Evolutionary conservation across 2,888 invertebrate genomes (phyloP).

Genomic region (Oxytorus armatus): DNA sequence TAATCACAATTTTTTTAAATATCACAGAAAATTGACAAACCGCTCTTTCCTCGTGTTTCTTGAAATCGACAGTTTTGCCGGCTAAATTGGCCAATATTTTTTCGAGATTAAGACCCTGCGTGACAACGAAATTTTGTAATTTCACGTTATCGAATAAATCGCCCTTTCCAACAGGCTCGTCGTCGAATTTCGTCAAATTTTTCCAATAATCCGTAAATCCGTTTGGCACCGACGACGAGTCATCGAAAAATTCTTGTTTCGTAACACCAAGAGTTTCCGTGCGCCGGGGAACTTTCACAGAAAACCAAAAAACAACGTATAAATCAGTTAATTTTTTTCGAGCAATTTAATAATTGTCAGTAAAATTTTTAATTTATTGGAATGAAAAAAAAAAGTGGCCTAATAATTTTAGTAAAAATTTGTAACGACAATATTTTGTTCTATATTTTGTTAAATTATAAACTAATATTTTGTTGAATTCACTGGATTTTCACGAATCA

Average conservation of each 20-base stretch:
- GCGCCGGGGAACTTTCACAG: neutral
- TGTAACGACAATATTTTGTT: too few relatives aligned
- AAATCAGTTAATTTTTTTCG: too few relatives aligned
- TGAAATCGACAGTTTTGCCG: conserved; percentile 18
- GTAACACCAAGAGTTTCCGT: conserved; percentile 18
- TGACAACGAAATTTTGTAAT: conserved; percentile 20
- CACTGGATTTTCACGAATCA: neutral
- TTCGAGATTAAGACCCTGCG: conserved; percentile 53
- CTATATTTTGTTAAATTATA: too few relatives aligned
- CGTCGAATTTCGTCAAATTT: conserved; percentile 26
- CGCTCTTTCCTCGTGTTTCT: conserved; percentile 46
- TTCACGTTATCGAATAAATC: conserved; percentile 4
- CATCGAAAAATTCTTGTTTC: neutral
- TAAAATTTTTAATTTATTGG: too few relatives aligned
- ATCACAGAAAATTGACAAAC: conserved; percentile 27
- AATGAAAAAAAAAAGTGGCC: too few relatives aligned
- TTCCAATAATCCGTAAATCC: neutral
- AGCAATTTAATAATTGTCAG: too few relatives aligned
- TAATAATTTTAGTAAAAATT: too few relatives aligned
- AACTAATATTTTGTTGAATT: too few relatives aligned
- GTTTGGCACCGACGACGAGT: neutral
- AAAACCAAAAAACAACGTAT: too few relatives aligned
- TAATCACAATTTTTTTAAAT: neutral
- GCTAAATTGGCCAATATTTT: conserved; percentile 50
- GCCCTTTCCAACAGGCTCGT: neutral